Base-by-base conservation (phyloP, 2,113 vertebrate species). In the Holacanthus passer region DNA sequence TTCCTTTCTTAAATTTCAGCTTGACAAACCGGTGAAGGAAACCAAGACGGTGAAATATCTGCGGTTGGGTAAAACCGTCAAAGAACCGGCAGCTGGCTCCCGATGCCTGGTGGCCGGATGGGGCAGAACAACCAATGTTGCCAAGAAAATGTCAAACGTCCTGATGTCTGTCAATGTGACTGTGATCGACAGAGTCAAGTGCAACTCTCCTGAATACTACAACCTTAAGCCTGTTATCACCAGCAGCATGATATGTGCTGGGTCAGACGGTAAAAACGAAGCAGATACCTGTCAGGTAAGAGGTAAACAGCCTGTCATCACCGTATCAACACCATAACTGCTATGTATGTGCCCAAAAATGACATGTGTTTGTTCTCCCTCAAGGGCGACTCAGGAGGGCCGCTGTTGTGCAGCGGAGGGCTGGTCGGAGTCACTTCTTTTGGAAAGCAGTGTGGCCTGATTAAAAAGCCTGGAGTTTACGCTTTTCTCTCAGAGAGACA, bases 341-440 rank as follows among this genome's bases (percentile, higher is more conserved):
- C 16, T 22, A 17, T 22, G 1, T 45, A 19, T 29, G 9, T 7
- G 0, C n/a, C 5, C 41, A 3, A 45, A 60, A 39, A 27, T 59
- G n/a, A 41, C 0, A 2, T 47, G 19, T 65, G 11, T 67, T 60
- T 70, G 1, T 59, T 70, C 1, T 73, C 27, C 50, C 56, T 58
- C 7, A 2, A 95, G 94, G 94, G 94, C 3, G 94, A 94, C 72
- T 95, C 94, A 3, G 94, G 94, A 39, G 94, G 94, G 0, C 94
- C 94, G 0, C 85, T 95, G 71, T 0, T 94, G 41, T 95, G 94
- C 66, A 77, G 79, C 0, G 48, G 58, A 5, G 58, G 0, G 2
- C 75, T 94, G 0, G 74, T 84, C 6, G 94, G 93, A 62, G 41
- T 95, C 58, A 90, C 93, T 2, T 93, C 94, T 12, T 94, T 92